Conservation (phyloP, 2,888 invertebrate genomes). For the Hypsopygia costalis region DNA sequence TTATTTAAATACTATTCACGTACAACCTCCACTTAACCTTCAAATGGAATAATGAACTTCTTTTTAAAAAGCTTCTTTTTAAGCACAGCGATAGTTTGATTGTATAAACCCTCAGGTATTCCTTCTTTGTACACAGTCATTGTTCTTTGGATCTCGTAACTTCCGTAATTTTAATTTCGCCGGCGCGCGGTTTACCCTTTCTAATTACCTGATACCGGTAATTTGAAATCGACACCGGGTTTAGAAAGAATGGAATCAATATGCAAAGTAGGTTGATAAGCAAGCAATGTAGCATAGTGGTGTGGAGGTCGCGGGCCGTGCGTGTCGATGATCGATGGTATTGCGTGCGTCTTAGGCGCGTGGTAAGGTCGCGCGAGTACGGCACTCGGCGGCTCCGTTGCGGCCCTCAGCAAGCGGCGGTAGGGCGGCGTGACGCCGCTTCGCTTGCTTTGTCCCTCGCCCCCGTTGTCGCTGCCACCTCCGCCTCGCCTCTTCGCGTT, state of each 20-base stretch:
- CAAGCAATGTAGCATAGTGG: conserved; percentile 32
- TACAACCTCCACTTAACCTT: no score
- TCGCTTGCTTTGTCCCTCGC: conserved; percentile 60
- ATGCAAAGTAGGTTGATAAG: conserved; percentile 52
- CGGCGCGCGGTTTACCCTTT: no score
- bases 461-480: conserved; percentile 45
- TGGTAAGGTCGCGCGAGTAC: conserved; percentile 42
- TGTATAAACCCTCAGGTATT: no score
- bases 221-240: conserved; percentile 15
- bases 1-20: no score
- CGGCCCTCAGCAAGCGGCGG: conserved; percentile 42
- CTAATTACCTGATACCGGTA: no score
- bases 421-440: conserved; percentile 42
- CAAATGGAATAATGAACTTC: no score
- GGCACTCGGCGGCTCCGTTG: conserved; percentile 29
- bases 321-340: conserved; percentile 66
- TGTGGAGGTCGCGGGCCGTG: conserved; percentile 50
- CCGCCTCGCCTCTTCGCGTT: conserved; percentile 43
- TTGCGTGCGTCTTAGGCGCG: conserved; percentile 50
- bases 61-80: no score
- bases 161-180: no score
- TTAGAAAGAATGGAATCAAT: conserved; percentile 42
- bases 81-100: no score
- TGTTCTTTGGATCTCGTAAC: no score
- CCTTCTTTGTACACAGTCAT: no score